Percentiles rank a stretch among this genome's conserved stretches.
Evolutionary conservation across 2,888 invertebrate genomes (phyloP).

Genomic region (Entomobrya multifasciata): DNA sequence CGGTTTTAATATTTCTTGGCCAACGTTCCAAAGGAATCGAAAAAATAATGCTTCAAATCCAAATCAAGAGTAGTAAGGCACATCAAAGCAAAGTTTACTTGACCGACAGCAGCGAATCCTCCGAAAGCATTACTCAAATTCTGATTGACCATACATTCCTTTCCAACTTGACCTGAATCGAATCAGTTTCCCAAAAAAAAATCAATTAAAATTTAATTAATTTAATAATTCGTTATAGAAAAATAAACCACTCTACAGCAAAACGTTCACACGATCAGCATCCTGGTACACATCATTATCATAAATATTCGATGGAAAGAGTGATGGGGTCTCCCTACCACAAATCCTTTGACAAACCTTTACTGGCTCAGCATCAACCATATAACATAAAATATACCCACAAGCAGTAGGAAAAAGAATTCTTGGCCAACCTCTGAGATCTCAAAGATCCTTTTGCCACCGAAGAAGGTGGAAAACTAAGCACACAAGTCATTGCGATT

Average conservation of each 20-base stretch:
- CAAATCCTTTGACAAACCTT: not conserved
- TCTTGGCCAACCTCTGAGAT: not conserved
- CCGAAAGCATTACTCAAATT: not conserved
- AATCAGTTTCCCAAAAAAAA: too few species aligned
- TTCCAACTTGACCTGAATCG: not conserved
- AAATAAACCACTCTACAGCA: conserved; percentile 9
- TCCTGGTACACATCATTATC: conserved; percentile 34
- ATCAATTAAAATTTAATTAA: not conserved
- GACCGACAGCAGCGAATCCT: not conserved
- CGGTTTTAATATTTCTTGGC: too few species aligned
- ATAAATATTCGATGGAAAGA: not conserved
- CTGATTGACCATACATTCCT: conserved; percentile 60
- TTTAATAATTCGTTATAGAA: too few species aligned
- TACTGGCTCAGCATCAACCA: not conserved
- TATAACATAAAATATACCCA: not conserved
- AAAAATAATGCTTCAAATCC: too few species aligned
- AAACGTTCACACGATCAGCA: not conserved
- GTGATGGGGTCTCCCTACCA: not conserved
- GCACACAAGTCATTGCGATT: not conserved
- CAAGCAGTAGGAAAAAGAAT: not conserved
- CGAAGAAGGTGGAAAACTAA: not conserved
- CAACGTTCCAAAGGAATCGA: too few species aligned
- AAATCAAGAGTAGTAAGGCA: conserved; percentile 24
- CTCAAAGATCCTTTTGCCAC: not conserved
- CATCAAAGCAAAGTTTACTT: not conserved